A percentile compares a stretch with the other conserved stretches of the same genome.
Conservation (phyloP, 2,888 invertebrate species). For the Balanococcus diminutus region DNA sequence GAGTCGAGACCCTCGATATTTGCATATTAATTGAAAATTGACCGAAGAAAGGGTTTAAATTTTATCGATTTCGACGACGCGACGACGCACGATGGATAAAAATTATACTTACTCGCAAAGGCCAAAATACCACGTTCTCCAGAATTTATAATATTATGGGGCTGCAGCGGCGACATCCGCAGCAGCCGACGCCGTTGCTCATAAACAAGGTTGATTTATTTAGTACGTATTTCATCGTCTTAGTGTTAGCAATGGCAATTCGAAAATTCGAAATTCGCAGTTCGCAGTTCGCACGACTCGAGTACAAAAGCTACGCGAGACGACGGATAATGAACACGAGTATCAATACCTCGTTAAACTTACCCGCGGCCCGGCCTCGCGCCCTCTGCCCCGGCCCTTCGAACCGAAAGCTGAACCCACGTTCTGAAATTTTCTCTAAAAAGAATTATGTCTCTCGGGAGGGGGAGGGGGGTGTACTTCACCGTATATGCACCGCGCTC, state of each 20-base stretch:
- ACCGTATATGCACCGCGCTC: no score
- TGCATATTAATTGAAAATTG: slow-evolving; percentile 32
- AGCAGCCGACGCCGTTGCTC: background rate
- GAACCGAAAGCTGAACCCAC: background rate
- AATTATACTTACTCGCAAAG: background rate
- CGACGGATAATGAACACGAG: background rate
- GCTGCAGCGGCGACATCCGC: background rate
- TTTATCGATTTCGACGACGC: background rate
- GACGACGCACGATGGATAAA: background rate
- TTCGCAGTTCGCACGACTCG: no score
- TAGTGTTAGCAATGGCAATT: no score
- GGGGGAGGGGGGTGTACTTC: no score
- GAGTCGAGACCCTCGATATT: background rate
- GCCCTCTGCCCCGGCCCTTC: background rate
- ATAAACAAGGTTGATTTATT: background rate
- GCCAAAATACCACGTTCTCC: background rate
- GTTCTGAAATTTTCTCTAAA: background rate
- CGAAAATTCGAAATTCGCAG: no score
- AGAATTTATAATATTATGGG: background rate
- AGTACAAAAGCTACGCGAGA: background rate
- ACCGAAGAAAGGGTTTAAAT: slow-evolving; percentile 21
- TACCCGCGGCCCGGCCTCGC: background rate
- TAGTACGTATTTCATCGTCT: background rate
- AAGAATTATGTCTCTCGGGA: background rate
- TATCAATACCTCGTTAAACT: slow-evolving; percentile 3